Percentiles rank a stretch among this genome's conserved stretches.
phyloP scores from a whole-genome alignment of 2,113 vertebrate genomes.

The Syngnathoides biaculeatus region DNA sequence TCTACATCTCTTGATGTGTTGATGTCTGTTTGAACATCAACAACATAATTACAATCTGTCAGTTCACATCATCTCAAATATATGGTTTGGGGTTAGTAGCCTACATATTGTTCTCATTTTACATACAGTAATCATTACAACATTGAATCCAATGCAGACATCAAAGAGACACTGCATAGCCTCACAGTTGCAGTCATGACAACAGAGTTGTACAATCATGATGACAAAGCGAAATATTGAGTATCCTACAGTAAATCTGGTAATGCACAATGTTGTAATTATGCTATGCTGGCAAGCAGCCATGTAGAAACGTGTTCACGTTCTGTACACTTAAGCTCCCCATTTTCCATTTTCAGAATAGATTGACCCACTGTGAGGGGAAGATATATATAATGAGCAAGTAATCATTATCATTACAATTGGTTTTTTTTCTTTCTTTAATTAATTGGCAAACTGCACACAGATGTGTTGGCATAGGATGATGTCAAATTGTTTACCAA shows the following conservation, averaged over 20 bases:
- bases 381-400: slow-evolving; percentile 8
- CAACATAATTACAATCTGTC: slow-evolving; percentile 40
- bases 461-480: no score
- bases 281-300: slow-evolving; percentile 45
- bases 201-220: slow-evolving; percentile 32
- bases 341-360: slow-evolving; percentile 21
- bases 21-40: slow-evolving; percentile 31
- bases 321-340: slow-evolving; percentile 25
- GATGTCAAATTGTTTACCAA: no score
- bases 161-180: slow-evolving; percentile 8
- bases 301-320: slow-evolving; percentile 44
- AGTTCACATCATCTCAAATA: slow-evolving; percentile 19
- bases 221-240: slow-evolving; percentile 56
- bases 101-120: background rate
- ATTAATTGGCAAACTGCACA: no score
- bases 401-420: no score
- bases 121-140: background rate
- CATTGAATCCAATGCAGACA: slow-evolving; percentile 1
- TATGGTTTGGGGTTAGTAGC: background rate
- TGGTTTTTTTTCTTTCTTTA: no score
- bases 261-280: slow-evolving; percentile 49
- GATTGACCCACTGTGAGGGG: slow-evolving; percentile 18
- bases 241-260: slow-evolving; percentile 45
- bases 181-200: slow-evolving; percentile 7
- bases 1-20: slow-evolving; percentile 23